Percentiles rank a stretch among this genome's conserved stretches.
These are phyloP conservation scores for Pipistrellus pygmaeus DNA, from an alignment of 2,797 vertebrate species.

Conservation along the genomic window DNA sequence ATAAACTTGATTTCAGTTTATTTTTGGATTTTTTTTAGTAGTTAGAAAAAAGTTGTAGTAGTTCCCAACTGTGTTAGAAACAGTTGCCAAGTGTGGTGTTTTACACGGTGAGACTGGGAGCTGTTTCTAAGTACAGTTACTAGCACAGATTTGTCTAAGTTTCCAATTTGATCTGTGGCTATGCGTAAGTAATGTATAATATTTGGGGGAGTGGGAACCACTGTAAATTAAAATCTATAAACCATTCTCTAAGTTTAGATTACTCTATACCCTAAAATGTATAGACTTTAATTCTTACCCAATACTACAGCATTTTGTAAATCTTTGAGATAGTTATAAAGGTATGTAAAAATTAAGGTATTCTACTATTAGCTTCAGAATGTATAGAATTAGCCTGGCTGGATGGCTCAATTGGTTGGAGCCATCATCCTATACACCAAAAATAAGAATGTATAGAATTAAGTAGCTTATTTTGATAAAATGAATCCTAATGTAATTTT, in stretches of 20 bases:
- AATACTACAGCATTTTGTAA: slow-evolving; percentile 31
- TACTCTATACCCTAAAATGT: slow-evolving; percentile 21
- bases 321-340: slow-evolving; percentile 23
- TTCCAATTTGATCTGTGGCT: slow-evolving; percentile 63
- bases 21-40: slow-evolving; percentile 47
- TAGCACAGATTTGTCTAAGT: slow-evolving; percentile 68
- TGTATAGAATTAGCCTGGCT: background rate
- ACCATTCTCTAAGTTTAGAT: background rate
- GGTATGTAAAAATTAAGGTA: background rate
- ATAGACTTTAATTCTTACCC: slow-evolving; percentile 40
- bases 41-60: slow-evolving; percentile 69
- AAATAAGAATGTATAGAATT: slow-evolving; percentile 5
- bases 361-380: slow-evolving; percentile 22
- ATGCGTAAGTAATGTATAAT: slow-evolving; percentile 70
- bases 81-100: slow-evolving; percentile 82
- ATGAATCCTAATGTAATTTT: slow-evolving; percentile 44
- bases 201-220: background rate
- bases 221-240: slow-evolving; percentile 57
- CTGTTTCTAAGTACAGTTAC: slow-evolving; percentile 81
- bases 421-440: no score
- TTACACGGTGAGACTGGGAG: slow-evolving; percentile 65
- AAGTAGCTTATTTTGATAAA: background rate
- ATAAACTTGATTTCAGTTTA: slow-evolving; percentile 55
- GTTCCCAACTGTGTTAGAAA: slow-evolving; percentile 80
- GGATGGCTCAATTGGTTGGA: no score